Base-by-base conservation (phyloP, 2,113 vertebrate species). In the Paramisgurnus dabryanus region DNA sequence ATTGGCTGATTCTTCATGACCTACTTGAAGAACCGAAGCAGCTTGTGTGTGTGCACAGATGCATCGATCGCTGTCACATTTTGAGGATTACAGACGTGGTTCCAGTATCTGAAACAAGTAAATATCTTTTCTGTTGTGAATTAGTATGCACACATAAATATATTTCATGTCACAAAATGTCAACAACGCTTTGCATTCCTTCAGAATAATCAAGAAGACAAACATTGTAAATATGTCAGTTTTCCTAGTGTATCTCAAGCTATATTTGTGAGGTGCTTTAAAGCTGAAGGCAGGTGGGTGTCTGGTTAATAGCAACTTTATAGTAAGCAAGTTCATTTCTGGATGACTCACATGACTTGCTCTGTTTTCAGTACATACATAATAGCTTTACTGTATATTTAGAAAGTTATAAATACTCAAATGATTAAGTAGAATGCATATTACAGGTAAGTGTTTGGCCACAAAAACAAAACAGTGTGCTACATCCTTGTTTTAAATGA, bases 311-410 rank as follows among this genome's bases (percentile, higher is more conserved):
- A 69, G 57, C 65, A 79, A 64, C 27, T 72, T 67, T 79, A 76
- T 76, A 80, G 82, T 79, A 82, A 85, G 71, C 50, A 49, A 65
- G 70, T 73, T 85, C 61, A 45, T 15, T 85, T 76, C 76, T 80
- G 72, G 71, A 82, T 76, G 72, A 63, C 76, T 72, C 40, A 40
- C 43, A 45, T 76, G 76, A 71, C 80, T 22, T 65, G 57, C 76
- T 65, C 78, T 12, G 45, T 57, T 78, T 68, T 78, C 22, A 76
- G 39, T 53, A 65, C 22, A 60, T 57, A 67, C 65, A 66, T 82
- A 66, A 64, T 41, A 49, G 22, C 27, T 34, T 47, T 47, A 4
- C 50, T 9, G 7, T 61, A n/a, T 41, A 57, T 64, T 75, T 22
- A 18, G 39, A 73, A n/a, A 45, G 47, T 17, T 70, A 12, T 5